These are phyloP conservation scores for Cinclus mexicanus DNA, from an alignment of 2,113 vertebrate species.

Conservation along the genomic window DNA sequence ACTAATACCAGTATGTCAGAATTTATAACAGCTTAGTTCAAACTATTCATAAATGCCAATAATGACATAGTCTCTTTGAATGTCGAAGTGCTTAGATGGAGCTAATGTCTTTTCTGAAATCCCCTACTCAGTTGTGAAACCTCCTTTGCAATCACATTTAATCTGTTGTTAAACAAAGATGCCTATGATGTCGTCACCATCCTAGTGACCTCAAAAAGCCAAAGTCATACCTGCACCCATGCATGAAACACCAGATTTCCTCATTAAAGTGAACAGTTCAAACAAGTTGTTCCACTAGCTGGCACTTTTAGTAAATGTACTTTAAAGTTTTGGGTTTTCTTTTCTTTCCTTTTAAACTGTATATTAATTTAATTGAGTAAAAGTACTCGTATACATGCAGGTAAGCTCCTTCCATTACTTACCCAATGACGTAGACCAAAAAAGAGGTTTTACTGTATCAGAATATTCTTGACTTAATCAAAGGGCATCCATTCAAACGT, in stretches of 20 bases:
- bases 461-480: background rate
- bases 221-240: background rate
- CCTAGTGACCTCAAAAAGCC: background rate
- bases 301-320: background rate
- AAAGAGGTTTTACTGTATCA: background rate
- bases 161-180: background rate
- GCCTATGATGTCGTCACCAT: background rate
- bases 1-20: background rate
- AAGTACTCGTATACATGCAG: background rate
- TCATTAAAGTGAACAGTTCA: background rate
- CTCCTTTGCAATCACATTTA: background rate
- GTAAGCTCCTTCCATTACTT: background rate
- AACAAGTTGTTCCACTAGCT: background rate
- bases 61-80: background rate
- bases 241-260: background rate
- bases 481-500: background rate
- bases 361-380: background rate
- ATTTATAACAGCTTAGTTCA: background rate
- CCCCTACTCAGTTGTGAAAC: background rate
- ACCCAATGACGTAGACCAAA: background rate
- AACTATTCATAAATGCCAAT: background rate
- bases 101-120: background rate
- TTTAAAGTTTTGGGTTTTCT: background rate
- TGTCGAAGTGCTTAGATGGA: background rate
- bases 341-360: background rate